phyloP scores from a whole-genome alignment of 1,140 invertebrate genomes.

The Leptopilina boulardi region DNA sequence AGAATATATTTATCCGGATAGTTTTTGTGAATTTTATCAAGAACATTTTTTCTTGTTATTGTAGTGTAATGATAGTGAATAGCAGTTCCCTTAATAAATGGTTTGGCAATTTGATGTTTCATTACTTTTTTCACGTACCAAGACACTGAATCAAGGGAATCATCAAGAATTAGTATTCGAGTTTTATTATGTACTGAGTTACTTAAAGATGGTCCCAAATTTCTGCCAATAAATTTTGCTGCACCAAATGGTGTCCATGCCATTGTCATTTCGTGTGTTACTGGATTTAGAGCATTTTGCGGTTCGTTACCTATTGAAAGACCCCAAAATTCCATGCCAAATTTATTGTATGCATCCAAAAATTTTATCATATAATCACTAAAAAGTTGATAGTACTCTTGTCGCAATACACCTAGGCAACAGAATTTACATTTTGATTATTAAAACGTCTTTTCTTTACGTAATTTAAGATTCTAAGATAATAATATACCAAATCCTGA shows the following conservation, averaged over 20 bases:
- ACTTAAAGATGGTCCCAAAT: background rate
- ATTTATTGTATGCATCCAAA: constrained; percentile 75
- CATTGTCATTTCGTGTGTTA: background rate
- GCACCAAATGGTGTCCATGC: background rate
- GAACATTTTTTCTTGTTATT: background rate
- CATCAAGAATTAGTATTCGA: background rate
- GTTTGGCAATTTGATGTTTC: background rate
- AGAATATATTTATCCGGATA: background rate
- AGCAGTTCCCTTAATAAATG: background rate
- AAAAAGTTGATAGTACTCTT: constrained; percentile 85
- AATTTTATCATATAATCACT: constrained; percentile 89
- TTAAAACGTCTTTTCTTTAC: too few relatives aligned
- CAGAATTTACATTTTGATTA: too few relatives aligned
- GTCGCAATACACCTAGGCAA: constrained; percentile 76
- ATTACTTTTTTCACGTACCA: background rate
- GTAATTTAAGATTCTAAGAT: too few relatives aligned
- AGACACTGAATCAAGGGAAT: background rate
- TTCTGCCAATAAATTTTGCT: background rate
- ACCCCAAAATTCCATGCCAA: constrained; percentile 79
- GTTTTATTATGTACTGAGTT: background rate
- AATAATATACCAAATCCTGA: constrained; percentile 24
- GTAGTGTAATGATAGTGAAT: background rate
- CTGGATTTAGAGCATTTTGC: background rate
- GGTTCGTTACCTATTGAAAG: constrained; percentile 84
- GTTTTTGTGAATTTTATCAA: background rate